A percentile compares a stretch with the other conserved stretches of the same genome.
Evolutionary conservation across 1,140 invertebrate genomes (phyloP).

Genomic region (Camponotus floridanus): DNA sequence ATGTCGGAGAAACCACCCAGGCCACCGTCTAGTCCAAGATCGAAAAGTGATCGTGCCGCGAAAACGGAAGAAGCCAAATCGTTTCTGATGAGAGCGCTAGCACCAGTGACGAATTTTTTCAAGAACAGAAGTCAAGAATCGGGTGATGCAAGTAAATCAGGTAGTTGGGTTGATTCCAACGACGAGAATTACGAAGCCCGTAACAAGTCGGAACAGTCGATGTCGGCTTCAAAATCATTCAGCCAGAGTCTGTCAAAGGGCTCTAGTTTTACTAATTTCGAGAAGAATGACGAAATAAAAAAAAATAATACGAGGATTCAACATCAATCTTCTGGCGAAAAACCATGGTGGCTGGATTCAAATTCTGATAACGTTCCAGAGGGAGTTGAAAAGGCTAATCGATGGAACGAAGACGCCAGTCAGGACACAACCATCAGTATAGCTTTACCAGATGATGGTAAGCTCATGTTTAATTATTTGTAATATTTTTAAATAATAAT

Average conservation of each 20-base stretch:
- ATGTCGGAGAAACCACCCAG: slow-evolving; percentile 87
- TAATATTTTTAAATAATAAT: background rate
- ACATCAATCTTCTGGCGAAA: slow-evolving; percentile 87
- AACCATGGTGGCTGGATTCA: slow-evolving; percentile 88
- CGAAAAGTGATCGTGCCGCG: slow-evolving; percentile 83
- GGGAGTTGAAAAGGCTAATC: slow-evolving; percentile 85
- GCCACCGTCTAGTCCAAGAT: slow-evolving; percentile 85
- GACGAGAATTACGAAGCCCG: slow-evolving; percentile 80
- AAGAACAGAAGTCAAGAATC: slow-evolving; percentile 87
- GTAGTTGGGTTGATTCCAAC: slow-evolving; percentile 78
- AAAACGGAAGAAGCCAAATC: slow-evolving; percentile 90
- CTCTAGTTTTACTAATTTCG: slow-evolving; percentile 75
- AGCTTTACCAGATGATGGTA: slow-evolving; percentile 84
- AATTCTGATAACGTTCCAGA: slow-evolving; percentile 87
- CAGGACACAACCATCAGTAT: slow-evolving; percentile 84
- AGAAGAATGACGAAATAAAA: slow-evolving; percentile 78
- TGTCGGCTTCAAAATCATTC: slow-evolving; percentile 70
- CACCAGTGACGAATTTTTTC: slow-evolving; percentile 90
- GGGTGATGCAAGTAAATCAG: slow-evolving; percentile 81
- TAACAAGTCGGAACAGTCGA: slow-evolving; percentile 66
- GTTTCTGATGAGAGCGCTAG: slow-evolving; percentile 90
- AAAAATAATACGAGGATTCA: slow-evolving; percentile 80
- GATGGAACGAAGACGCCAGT: slow-evolving; percentile 82
- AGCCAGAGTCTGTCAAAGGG: slow-evolving; percentile 79
- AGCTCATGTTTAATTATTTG: slow-evolving; percentile 49